Base-by-base conservation (phyloP, 2,888 invertebrate genomes). In the Cephus sareptanus region DNA sequence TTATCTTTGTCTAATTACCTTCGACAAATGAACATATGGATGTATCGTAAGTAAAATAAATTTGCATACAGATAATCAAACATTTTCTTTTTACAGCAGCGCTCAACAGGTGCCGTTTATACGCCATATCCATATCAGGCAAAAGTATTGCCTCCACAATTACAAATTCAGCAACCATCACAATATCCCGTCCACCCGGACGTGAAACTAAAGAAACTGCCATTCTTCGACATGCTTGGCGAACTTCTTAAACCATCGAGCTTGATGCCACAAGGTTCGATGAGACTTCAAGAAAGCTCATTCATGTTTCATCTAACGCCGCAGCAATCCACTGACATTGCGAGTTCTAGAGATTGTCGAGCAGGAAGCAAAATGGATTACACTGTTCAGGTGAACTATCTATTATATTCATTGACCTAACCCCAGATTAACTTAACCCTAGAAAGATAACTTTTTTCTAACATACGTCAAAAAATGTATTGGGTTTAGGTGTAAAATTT, bases 301-400 rank as follows among this genome's bases (percentile, higher is more conserved):
- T 98, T 96, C 91, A 94, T 95, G 82, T 98, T 98, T 92, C 97
- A 97, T 91, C 93, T 98, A 74, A 98, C 98, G 3, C 98, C 98
- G 30, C 96, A 97, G 89, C 98, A 98, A 91, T 97, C 98, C 33
- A 96, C 97, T 23, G 97, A 98, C 88, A 96, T 98, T 74, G 96
- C 97, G 0, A 95, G 95, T 81, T 97, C 97, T 76, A 94, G 97
- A 86, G 95, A 96, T 86, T 94, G 94, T 79, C 92, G 95, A 37
- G 93, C 94, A 75, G 94, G 94, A 81, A 93, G 93, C 40, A 95
- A 95, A 91, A 93, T 94, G 83, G 96, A 97, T 89, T 96, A 95
- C 86, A 92, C 93, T 75, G 94, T 95, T 87, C 95, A 95, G 93
- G 95, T 90, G 40, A 40, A 40, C 6, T 40, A 23, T 15, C 13